phyloP scores from a whole-genome alignment of 2,888 invertebrate genomes.

The Belgica antarctica region DNA sequence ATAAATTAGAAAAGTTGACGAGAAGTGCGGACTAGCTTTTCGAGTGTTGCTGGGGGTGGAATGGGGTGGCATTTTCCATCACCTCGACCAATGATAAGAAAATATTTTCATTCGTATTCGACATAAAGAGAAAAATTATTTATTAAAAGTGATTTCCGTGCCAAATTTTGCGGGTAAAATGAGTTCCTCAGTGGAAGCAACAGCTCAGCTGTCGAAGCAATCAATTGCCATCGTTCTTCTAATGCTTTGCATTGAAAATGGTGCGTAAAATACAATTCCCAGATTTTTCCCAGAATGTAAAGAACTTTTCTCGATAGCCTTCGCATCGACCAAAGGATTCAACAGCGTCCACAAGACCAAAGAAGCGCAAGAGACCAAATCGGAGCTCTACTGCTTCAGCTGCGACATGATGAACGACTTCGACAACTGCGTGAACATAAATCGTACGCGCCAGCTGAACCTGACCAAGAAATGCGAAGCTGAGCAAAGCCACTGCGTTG shows the following conservation, averaged over 20 bases:
- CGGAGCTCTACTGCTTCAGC: conserved; percentile 78
- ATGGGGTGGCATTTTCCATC: neutral
- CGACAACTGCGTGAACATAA: conserved; percentile 67
- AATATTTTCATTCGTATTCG: neutral
- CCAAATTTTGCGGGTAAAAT: conserved; percentile 5
- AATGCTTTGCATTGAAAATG: neutral
- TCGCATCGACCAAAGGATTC: neutral
- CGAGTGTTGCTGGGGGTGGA: neutral
- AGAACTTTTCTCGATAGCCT: neutral
- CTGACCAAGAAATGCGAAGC: conserved; percentile 38
- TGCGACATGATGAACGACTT: conserved; percentile 77
- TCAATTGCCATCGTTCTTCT: neutral
- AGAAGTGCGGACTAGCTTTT: conserved; percentile 18
- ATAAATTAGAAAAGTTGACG: neutral
- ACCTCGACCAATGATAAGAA: neutral
- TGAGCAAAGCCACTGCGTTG: conserved; percentile 55
- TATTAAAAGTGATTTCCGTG: neutral
- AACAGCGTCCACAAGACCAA: conserved; percentile 72
- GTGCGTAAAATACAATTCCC: neutral
- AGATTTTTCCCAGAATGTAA: neutral
- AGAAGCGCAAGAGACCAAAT: conserved; percentile 72
- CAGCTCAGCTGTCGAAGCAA: neutral
- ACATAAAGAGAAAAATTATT: neutral
- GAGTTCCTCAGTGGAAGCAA: neutral
- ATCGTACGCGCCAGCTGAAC: neutral